A percentile compares a stretch with the other conserved stretches of the same genome.
Conservation (phyloP, 2,888 invertebrate genomes). For the Ellobium chinense region DNA sequence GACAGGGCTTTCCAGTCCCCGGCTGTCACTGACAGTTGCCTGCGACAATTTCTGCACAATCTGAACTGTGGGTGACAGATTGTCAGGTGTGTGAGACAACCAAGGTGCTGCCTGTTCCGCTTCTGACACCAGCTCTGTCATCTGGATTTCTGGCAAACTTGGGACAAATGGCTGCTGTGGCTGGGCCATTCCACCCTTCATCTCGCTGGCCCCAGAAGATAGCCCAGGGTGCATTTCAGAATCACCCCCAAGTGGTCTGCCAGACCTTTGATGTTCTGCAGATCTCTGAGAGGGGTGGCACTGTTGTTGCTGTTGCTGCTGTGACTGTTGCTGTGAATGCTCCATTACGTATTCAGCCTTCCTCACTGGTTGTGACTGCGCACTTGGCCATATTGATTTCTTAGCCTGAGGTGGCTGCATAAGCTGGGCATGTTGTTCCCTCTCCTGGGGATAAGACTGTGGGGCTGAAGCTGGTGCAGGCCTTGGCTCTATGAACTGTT, state of each 20-base stretch:
- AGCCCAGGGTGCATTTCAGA: not conserved
- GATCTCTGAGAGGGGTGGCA: not conserved
- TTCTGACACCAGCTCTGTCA: conserved; percentile 21
- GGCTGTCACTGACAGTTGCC: conserved; percentile 35
- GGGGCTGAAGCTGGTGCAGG: not conserved
- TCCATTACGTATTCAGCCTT: not conserved
- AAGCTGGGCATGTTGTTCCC: not conserved
- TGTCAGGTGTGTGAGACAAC: conserved; percentile 44
- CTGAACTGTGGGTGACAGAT: conserved; percentile 43
- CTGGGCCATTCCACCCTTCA: not conserved
- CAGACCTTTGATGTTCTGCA: not conserved
- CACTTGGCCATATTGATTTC: not conserved
- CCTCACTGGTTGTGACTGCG: not conserved
- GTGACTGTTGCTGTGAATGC: not conserved
- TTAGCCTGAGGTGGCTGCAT: no score
- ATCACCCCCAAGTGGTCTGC: not conserved
- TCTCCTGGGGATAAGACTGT: not conserved
- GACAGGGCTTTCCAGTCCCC: conserved; percentile 9
- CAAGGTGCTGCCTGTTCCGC: conserved; percentile 26
- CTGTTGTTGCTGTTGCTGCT: not conserved
- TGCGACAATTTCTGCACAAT: conserved; percentile 40
- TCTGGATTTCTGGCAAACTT: conserved; percentile 41
- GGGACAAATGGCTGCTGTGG: not conserved
- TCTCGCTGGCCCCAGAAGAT: not conserved
- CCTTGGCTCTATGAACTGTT: not conserved